A percentile compares a stretch with the other conserved stretches of the same genome.
phyloP scores from a whole-genome alignment of 2,113 vertebrate species.

The Zosterops pallidus region DNA sequence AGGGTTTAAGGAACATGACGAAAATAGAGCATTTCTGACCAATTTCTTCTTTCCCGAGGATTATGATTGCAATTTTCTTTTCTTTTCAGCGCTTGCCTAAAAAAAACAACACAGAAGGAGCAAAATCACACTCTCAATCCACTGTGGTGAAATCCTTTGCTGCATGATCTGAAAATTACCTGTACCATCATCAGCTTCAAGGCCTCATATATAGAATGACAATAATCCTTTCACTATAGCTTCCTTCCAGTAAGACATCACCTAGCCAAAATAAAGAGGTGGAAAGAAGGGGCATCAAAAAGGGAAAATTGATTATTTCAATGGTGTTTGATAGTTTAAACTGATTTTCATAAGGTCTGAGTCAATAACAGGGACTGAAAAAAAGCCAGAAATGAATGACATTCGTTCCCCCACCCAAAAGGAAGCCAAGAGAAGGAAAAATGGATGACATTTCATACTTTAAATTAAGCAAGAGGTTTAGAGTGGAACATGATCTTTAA shows the following conservation, averaged over 20 bases:
- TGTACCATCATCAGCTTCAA: not conserved
- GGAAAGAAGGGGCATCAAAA: not conserved
- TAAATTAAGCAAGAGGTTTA: not conserved
- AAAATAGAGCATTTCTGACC: slow-evolving; percentile 29
- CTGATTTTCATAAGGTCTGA: not conserved
- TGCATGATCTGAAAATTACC: not conserved
- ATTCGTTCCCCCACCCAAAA: not conserved
- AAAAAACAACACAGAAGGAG: not conserved
- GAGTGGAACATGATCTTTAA: not conserved
- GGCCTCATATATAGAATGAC: not conserved
- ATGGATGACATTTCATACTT: not conserved
- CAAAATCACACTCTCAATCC: not conserved
- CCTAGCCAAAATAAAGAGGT: not conserved
- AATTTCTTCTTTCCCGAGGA: not conserved
- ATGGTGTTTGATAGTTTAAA: not conserved
- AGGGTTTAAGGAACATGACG: slow-evolving; percentile 21
- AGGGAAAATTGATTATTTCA: not conserved
- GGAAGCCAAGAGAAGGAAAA: not conserved
- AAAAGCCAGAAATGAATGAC: accelerated
- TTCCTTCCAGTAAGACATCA: not conserved
- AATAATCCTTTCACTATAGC: not conserved
- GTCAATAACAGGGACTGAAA: not conserved
- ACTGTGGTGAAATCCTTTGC: not conserved
- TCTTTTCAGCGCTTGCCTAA: not conserved
- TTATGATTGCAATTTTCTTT: not conserved